These are phyloP conservation scores for Physocephala rufipes DNA, from an alignment of 2,888 invertebrate genomes.

Conservation along the genomic window DNA sequence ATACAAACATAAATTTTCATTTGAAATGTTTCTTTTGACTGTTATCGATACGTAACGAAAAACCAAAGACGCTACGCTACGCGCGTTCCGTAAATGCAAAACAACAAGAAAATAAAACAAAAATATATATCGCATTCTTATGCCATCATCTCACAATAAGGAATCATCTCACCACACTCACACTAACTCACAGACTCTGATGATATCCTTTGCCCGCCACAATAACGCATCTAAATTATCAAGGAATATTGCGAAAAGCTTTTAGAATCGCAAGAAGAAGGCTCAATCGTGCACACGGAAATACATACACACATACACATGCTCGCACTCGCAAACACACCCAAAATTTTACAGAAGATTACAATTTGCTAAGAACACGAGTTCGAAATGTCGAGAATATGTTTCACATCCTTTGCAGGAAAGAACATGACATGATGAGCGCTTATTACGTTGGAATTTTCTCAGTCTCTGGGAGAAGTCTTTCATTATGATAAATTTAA, in stretches of 20 bases:
- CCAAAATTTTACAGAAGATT: conserved; percentile 59
- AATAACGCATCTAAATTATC: conserved; percentile 58
- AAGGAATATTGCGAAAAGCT: conserved; percentile 64
- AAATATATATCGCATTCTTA: conserved; percentile 10
- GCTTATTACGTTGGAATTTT: neutral
- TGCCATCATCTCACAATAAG: neutral
- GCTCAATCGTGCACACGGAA: neutral
- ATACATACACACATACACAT: neutral
- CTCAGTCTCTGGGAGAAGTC: no score
- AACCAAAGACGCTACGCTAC: neutral
- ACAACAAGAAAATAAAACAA: no score
- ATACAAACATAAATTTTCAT: conserved; percentile 64
- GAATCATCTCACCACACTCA: neutral
- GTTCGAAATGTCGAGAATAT: conserved; percentile 60
- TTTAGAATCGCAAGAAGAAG: conserved; percentile 60
- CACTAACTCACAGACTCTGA: neutral
- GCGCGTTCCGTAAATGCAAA: conserved; percentile 26
- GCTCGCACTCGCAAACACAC: conserved; percentile 53
- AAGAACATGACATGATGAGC: conserved; percentile 53
- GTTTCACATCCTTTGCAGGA: conserved; percentile 50
- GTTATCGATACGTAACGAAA: conserved; percentile 18
- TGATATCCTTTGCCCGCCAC: neutral
- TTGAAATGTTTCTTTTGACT: conserved; percentile 51
- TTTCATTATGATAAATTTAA: no score
- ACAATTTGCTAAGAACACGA: conserved; percentile 46